phyloP scores from a whole-genome alignment of 53 echinoderm and acorn worm genomes.

The Patiria pectinifera region DNA sequence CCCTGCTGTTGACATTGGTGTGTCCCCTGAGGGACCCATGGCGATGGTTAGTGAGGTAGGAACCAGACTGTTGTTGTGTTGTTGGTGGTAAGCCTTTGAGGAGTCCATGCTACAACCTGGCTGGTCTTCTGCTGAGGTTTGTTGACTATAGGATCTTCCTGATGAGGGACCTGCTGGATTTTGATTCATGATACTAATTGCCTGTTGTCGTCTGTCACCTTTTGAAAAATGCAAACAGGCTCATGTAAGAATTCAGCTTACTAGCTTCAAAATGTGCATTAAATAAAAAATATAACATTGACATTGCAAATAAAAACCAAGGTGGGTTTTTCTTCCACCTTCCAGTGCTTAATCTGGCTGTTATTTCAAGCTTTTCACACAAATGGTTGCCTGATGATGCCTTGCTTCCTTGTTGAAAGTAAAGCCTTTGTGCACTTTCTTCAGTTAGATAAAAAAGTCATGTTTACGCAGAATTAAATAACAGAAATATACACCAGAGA shows the following conservation, averaged over 20 bases:
- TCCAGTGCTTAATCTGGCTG: too few species aligned
- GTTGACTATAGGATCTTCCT: neutral
- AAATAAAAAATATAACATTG: too few species aligned
- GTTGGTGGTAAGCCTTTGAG: neutral
- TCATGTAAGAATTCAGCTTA: too few species aligned
- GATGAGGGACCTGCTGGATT: neutral
- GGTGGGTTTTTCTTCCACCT: neutral
- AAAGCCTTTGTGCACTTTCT: neutral
- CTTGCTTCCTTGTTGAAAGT: neutral
- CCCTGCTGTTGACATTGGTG: neutral
- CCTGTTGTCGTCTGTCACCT: neutral
- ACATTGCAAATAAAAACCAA: neutral
- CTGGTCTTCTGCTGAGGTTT: neutral
- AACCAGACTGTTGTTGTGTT: neutral
- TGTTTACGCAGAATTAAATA: too few species aligned
- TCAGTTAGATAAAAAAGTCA: too few species aligned
- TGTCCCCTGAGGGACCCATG: neutral
- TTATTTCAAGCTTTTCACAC: too few species aligned
- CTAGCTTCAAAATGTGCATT: neutral
- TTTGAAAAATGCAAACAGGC: neutral
- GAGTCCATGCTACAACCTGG: constrained; percentile 8
- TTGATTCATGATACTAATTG: neutral
- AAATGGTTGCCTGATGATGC: neutral
- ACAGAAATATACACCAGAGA: neutral
- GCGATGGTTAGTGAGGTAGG: constrained; percentile 25